Percentiles rank a stretch among this genome's conserved stretches.
Evolutionary conservation across 2,113 vertebrate genomes (phyloP).

Genomic region (Colinus virginianus): DNA sequence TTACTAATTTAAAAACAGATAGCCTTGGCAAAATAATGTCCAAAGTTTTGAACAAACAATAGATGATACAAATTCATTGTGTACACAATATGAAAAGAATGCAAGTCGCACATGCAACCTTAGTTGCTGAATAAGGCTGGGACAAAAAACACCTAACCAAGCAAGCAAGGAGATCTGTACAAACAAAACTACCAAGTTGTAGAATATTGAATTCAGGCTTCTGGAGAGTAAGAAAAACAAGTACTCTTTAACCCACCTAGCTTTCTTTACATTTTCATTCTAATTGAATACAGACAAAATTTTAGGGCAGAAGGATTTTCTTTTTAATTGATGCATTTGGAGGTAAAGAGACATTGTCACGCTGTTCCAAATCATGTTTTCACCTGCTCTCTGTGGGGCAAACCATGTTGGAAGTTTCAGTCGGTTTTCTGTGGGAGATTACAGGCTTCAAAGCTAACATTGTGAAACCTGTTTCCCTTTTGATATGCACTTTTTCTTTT

Average conservation of each 20-base stretch:
- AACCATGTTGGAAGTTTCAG: neutral
- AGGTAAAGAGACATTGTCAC: neutral
- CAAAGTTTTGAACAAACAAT: constrained; percentile 73
- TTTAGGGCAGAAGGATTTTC: constrained; percentile 52
- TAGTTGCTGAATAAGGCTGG: constrained; percentile 13
- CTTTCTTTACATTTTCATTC: constrained; percentile 13
- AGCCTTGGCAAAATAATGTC: constrained; percentile 63
- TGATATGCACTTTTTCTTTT: constrained; percentile 16
- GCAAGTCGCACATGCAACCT: neutral
- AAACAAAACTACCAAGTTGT: constrained; percentile 8
- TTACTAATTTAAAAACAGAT: constrained; percentile 80
- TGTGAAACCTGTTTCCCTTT: constrained; percentile 50
- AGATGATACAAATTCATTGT: constrained; percentile 69
- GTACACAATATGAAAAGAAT: constrained; percentile 45
- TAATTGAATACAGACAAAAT: constrained; percentile 3
- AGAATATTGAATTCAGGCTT: neutral
- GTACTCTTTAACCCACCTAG: neutral
- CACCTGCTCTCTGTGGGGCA: neutral
- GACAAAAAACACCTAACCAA: constrained; percentile 39
- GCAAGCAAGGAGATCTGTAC: constrained; percentile 2
- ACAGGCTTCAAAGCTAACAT: constrained; percentile 45
- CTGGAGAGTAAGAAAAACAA: neutral
- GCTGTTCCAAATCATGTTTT: constrained; percentile 28
- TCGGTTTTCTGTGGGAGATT: neutral
- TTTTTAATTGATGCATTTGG: constrained; percentile 39